Evolutionary conservation across 2,113 vertebrate species (phyloP).

Genomic region (Phasianus colchicus): DNA sequence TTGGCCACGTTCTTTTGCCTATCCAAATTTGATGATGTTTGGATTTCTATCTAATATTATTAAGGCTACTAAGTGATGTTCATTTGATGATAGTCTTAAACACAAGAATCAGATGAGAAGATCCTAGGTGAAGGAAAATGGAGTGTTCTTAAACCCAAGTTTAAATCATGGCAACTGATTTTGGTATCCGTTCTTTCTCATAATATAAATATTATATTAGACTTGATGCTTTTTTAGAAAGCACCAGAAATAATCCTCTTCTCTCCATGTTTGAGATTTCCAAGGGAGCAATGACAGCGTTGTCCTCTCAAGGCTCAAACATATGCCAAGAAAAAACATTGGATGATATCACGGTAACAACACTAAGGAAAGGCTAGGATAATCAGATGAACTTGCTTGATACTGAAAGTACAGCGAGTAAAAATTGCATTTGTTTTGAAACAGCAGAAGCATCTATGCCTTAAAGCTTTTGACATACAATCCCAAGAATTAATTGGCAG

Average conservation of each 20-base stretch:
- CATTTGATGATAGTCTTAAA: neutral
- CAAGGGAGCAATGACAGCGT: neutral
- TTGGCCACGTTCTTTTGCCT: neutral
- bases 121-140: neutral
- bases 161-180: neutral
- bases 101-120: neutral
- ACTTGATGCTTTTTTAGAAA: neutral
- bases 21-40: neutral
- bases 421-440: neutral
- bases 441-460: neutral
- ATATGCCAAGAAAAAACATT: neutral
- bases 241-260: neutral
- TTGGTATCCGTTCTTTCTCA: neutral
- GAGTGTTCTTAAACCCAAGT: neutral
- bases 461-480: neutral
- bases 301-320: neutral
- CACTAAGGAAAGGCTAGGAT: neutral
- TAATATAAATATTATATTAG: neutral
- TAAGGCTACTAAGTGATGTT: neutral
- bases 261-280: neutral
- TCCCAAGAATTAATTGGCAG: neutral
- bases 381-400: neutral
- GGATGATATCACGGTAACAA: neutral
- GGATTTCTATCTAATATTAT: neutral
- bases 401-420: neutral